phyloP scores from a whole-genome alignment of 2,888 invertebrate species.

The Drosophila stalkeri region DNA sequence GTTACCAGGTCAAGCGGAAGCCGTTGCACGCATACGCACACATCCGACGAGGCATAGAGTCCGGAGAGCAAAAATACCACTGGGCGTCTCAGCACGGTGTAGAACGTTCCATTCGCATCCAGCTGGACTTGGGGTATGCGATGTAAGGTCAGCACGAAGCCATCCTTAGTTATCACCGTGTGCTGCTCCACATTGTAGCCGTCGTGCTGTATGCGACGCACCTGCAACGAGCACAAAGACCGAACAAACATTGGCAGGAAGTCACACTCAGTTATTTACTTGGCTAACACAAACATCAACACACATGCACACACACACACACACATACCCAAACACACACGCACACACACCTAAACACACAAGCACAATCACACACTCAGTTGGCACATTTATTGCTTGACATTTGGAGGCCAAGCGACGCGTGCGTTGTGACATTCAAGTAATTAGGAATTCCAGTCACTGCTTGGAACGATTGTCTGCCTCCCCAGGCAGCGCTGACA shows the following conservation, averaged over 20 bases:
- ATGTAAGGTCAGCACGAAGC: conserved; percentile 82
- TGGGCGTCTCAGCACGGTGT: conserved; percentile 72
- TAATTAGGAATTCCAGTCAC: conserved; percentile 67
- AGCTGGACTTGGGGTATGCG: conserved; percentile 79
- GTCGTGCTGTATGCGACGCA: conserved; percentile 83
- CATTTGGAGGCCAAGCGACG: conserved; percentile 78
- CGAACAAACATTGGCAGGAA: conserved; percentile 47
- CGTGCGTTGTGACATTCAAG: conserved; percentile 77
- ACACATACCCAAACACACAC: conserved; percentile 8
- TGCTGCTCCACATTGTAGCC: conserved; percentile 86
- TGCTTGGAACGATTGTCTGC: conserved; percentile 24
- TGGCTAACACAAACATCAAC: conserved; percentile 38
- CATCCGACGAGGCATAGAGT: conserved; percentile 83
- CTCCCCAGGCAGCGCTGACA: not conserved
- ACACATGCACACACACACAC: conserved; percentile 26
- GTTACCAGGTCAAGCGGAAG: conserved; percentile 15
- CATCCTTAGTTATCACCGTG: conserved; percentile 86
- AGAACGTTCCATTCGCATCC: conserved; percentile 50
- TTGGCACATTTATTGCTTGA: conserved; percentile 73
- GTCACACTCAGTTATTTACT: conserved; percentile 23
- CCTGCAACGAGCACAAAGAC: conserved; percentile 64
- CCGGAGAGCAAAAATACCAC: conserved; percentile 83
- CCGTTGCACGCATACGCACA: conserved; percentile 50
- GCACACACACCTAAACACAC: conserved; percentile 4
- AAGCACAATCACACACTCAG: conserved; percentile 14